A percentile compares a stretch with the other conserved stretches of the same genome.
Evolutionary conservation across 2,113 vertebrate species (phyloP).

Genomic region (Phasianus colchicus): DNA sequence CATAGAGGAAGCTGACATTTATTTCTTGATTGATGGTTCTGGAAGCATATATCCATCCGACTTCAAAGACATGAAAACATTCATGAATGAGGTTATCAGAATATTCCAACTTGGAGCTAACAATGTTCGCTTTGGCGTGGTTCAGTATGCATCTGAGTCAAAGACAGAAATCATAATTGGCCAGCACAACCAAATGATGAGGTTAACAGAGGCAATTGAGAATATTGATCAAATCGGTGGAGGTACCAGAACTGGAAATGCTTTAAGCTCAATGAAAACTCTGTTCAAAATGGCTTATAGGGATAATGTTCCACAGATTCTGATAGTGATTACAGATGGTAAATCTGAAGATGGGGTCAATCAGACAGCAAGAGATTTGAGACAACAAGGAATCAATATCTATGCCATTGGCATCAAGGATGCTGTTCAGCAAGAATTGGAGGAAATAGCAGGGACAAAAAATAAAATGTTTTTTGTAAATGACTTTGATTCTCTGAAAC

Average conservation of each 20-base stretch:
- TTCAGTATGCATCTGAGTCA: constrained; percentile 73
- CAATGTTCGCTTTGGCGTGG: constrained; percentile 81
- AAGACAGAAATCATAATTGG: constrained; percentile 76
- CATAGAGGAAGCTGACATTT: constrained; percentile 87
- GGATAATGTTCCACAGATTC: constrained; percentile 70
- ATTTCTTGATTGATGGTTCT: constrained; percentile 88
- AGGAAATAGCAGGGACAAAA: constrained; percentile 74
- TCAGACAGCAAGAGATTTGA: constrained; percentile 73
- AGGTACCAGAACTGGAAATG: constrained; percentile 78
- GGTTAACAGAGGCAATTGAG: constrained; percentile 75
- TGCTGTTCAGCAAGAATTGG: constrained; percentile 68
- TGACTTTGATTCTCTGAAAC: constrained; percentile 82
- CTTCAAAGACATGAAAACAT: constrained; percentile 85
- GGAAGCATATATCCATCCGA: constrained; percentile 75
- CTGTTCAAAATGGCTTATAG: constrained; percentile 68
- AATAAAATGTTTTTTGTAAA: constrained; percentile 80
- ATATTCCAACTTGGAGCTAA: constrained; percentile 79
- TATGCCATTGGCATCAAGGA: constrained; percentile 85
- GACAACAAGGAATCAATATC: constrained; percentile 67
- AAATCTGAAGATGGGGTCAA: constrained; percentile 79
- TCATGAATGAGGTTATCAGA: constrained; percentile 79
- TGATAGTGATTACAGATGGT: constrained; percentile 87
- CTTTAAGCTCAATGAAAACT: constrained; percentile 76
- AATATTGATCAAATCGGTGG: constrained; percentile 73
- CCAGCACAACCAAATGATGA: constrained; percentile 14